phyloP scores from a whole-genome alignment of 1,140 invertebrate species.

The Steinernema khuongi region DNA sequence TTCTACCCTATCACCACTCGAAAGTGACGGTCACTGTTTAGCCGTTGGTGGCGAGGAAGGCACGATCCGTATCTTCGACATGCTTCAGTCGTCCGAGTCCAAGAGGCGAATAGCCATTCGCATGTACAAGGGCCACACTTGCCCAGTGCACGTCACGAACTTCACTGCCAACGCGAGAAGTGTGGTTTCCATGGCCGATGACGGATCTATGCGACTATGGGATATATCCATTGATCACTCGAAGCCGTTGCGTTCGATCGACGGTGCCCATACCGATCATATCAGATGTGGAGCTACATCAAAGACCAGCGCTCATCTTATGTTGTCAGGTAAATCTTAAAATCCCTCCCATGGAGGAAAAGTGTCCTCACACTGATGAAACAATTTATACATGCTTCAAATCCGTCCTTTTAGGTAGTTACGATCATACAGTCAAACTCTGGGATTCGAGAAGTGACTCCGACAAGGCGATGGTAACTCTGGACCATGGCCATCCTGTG shows the following conservation, averaged over 20 bases:
- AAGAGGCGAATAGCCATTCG: constrained; percentile 69
- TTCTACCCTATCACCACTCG: not conserved
- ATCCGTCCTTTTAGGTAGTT: constrained; percentile 68
- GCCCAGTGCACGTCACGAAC: constrained; percentile 68
- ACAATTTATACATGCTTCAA: not conserved
- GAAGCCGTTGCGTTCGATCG: constrained; percentile 12
- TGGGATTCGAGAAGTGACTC: constrained; percentile 71
- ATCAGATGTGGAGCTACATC: constrained; percentile 74
- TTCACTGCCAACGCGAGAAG: constrained; percentile 75
- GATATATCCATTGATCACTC: constrained; percentile 32
- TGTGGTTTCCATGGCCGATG: constrained; percentile 84
- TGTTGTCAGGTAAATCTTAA: constrained; percentile 61
- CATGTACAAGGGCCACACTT: constrained; percentile 67
- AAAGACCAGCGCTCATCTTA: constrained; percentile 70
- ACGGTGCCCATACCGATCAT: constrained; percentile 66
- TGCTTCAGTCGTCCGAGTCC: constrained; percentile 61
- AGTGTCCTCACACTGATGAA: constrained; percentile 6
- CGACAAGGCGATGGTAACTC: constrained; percentile 67
- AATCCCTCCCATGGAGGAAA: not conserved
- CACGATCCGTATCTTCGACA: constrained; percentile 80
- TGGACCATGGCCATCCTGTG: constrained; percentile 82
- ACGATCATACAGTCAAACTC: constrained; percentile 82
- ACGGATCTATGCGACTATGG: constrained; percentile 69
- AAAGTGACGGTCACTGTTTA: constrained; percentile 1
- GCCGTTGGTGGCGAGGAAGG: constrained; percentile 79